Base-by-base conservation (phyloP, 2,888 invertebrate species). In the Ennomos quercinarius region DNA sequence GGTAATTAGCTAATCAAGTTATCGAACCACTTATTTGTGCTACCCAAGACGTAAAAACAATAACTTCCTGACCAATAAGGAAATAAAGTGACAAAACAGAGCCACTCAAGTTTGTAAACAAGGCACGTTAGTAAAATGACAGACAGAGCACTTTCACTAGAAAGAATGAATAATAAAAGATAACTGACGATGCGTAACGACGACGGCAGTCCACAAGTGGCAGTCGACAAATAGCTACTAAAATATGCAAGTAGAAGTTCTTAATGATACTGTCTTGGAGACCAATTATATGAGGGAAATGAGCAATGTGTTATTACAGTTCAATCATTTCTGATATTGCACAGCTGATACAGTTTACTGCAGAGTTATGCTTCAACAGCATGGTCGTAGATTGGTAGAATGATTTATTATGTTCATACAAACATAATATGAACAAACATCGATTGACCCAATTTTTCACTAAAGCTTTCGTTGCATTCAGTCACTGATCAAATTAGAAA, bases 121-220 rank as follows among this genome's bases (percentile, higher is more conserved):
- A 73, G 71, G 68, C 84, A 86, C 83, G 87, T 84, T 53, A 48
- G 52, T 60, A 71, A 83, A 87, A 83, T 85, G 83, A 84, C 84
- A 79, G 80, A 77, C 74, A 64, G 67, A 61, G 66, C 77, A 90
- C 91, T 91, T 91, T 91, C 91, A 87, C 91, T 87, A 64, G 57
- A 76, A 77, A 70, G 73, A 81, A 80, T 81, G 79, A 81, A 27
- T 38, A 47, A 81, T 78, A 84, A 84, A 80, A 80, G 79, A 75
- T 74, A 74, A 63, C 72, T 64, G 63, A 57, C 76, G 73, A 77
- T 69, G 81, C 80, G 81, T 78, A 72, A 77, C 83, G 73, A 48
- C 41, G 47, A 35, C 42, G 27, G 6, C 27, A 27, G 27, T 27
- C 6, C 6, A 27, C 27, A 27, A 27, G 27, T 37, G 1, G 12